Percentiles rank a stretch among this genome's conserved stretches.
phyloP scores from a whole-genome alignment of 2,888 invertebrate species.

The Lithophane socia region DNA sequence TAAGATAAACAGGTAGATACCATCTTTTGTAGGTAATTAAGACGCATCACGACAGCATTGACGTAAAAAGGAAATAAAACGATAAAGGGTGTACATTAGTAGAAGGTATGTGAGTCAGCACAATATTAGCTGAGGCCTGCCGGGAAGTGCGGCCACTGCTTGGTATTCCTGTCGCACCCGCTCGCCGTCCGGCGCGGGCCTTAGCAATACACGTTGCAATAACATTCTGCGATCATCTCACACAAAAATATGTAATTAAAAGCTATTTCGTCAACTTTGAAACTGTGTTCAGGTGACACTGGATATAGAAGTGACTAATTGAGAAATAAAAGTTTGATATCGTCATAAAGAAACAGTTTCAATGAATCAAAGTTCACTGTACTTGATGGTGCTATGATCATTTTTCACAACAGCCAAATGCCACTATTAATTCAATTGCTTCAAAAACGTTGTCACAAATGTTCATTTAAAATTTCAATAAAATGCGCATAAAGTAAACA shows the following conservation, averaged over 20 bases:
- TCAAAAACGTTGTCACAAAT: slow-evolving; percentile 14
- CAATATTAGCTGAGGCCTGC: slow-evolving; percentile 81
- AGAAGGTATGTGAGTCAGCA: slow-evolving; percentile 84
- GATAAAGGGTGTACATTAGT: slow-evolving; percentile 79
- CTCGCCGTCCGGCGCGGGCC: slow-evolving; percentile 71
- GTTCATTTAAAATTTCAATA: slow-evolving; percentile 53
- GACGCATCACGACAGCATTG: slow-evolving; percentile 53
- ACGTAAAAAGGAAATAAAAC: slow-evolving; percentile 76
- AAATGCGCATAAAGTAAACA: slow-evolving; percentile 56
- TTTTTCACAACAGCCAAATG: neutral
- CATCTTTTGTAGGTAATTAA: slow-evolving; percentile 40
- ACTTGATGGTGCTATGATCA: neutral
- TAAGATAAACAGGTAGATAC: neutral
- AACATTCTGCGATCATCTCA: slow-evolving; percentile 61
- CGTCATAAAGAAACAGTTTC: neutral
- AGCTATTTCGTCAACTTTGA: slow-evolving; percentile 3
- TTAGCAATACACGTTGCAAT: slow-evolving; percentile 57
- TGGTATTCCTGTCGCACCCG: slow-evolving; percentile 82
- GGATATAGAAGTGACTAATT: neutral
- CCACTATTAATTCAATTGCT: slow-evolving; percentile 2
- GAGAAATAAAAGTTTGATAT: neutral
- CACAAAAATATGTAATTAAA: slow-evolving; percentile 54
- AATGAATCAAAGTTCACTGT: neutral
- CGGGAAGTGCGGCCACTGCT: slow-evolving; percentile 72
- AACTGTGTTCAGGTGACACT: neutral